Base-by-base conservation (phyloP, 1,140 invertebrate genomes). In the Carcinoscorpius rotundicauda region DNA sequence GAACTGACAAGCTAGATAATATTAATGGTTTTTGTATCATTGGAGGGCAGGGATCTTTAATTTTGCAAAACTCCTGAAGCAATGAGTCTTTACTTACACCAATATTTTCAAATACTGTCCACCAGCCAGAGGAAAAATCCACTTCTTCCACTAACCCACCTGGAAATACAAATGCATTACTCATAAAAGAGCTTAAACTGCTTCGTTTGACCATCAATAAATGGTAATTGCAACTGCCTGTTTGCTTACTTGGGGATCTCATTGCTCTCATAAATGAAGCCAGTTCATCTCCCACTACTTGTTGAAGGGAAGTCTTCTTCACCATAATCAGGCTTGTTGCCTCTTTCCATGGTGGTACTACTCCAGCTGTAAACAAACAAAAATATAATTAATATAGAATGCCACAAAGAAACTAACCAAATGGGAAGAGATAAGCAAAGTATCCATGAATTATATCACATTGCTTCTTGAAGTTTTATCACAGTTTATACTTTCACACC, bases 91-190 rank as follows among this genome's bases (percentile, higher is more conserved):
- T 58, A 48, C 49, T 61, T 5, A 71, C 64, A 8, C 71, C 73
- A 50, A 70, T 50, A 60, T 78, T 74, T 49, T 79, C 75, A 71
- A 87, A 88, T 49, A 88, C 75, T 4, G 83, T 74, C 50, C 84
- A 70, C 91, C 91, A 95, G 69, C 84, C 80, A 10, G 78, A 71
- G 65, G 81, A 82, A 52, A 81, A 82, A 75, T 95, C 91, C 2
- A 82, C 78, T 55, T 79, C 71, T 67, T 89, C 84, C 48, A 81
- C 78, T 61, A 82, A 79, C 58, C 91, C 91, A 11, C 91, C 90
- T 53, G 91, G 90, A 78, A 92, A 93, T 6, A 92, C 89, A 71
- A 85, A 85, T 52, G 82, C 78, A 69, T 84, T 85, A 5, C 88
- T 85, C 81, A 89, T 84, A 68, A 85, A 86, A 52, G 77, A 80